A percentile compares a stretch with the other conserved stretches of the same genome.
phyloP scores from a whole-genome alignment of 30 jellyfish, hydroid and myxozoan species.

The Aurelia aurita region DNA sequence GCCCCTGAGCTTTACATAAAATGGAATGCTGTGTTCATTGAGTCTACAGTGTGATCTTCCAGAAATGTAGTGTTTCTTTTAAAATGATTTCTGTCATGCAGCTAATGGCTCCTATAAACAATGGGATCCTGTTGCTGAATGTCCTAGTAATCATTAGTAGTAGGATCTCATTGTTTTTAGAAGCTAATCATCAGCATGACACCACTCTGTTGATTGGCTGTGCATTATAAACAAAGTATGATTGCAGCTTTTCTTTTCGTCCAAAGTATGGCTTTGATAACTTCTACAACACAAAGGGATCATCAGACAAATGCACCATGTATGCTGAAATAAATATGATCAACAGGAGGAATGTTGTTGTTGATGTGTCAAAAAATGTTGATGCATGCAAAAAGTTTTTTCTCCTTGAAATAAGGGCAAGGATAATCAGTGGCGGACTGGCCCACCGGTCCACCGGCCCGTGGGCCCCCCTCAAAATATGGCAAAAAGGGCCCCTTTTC shows the following conservation, averaged over 20 bases:
- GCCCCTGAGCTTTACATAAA: too few relatives aligned
- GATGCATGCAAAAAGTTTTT: conserved; percentile 35
- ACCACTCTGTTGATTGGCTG: background rate
- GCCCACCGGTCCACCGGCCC: background rate
- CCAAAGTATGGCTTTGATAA: conserved; percentile 7
- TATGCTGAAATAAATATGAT: conserved; percentile 15
- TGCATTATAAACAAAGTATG: background rate
- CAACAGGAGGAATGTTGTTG: conserved; percentile 26
- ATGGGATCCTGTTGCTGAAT: too few relatives aligned
- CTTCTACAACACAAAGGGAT: conserved; percentile 2
- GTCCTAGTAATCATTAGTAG: too few relatives aligned
- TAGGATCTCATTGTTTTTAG: too few relatives aligned
- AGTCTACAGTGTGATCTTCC: too few relatives aligned
- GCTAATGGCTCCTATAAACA: too few relatives aligned
- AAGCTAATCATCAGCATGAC: background rate
- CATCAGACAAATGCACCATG: conserved; percentile 48
- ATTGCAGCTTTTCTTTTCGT: background rate
- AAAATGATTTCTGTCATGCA: too few relatives aligned
- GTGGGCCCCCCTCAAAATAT: too few relatives aligned
- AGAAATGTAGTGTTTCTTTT: too few relatives aligned
- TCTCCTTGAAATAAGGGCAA: conserved; percentile 29
- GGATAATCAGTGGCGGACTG: background rate
- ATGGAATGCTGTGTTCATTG: too few relatives aligned
- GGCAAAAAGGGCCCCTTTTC: too few relatives aligned
- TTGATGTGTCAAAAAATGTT: conserved; percentile 14